phyloP scores from a whole-genome alignment of 2,113 vertebrate species.

The Scartelaos histophorus region DNA sequence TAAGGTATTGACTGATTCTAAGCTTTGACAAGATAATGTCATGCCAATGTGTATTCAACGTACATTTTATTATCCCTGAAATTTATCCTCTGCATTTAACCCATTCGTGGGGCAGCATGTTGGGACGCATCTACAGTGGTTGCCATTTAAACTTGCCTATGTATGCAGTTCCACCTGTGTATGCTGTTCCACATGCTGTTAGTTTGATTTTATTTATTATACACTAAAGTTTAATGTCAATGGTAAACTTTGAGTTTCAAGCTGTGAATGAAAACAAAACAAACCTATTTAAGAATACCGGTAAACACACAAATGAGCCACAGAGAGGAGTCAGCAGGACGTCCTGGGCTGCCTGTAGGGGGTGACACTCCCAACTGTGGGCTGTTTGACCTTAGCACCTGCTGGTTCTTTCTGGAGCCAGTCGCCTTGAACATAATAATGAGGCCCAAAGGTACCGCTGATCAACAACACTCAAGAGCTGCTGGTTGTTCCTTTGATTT shows the following conservation, averaged over 20 bases:
- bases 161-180: no score
- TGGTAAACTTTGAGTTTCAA: not conserved
- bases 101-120: no score
- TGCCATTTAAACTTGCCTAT: no score
- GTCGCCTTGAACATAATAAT: not conserved
- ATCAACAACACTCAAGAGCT: not conserved
- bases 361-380: not conserved
- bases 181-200: not conserved
- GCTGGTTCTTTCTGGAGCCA: not conserved
- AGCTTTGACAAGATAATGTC: no score
- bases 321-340: conserved; percentile 1
- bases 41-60: no score
- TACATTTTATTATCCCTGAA: no score
- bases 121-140: no score
- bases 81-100: no score
- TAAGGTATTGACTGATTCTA: no score
- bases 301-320: not conserved
- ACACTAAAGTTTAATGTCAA: not conserved
- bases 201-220: not conserved
- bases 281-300: not conserved
- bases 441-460: not conserved
- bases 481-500: not conserved
- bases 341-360: not conserved
- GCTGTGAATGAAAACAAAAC: not conserved
- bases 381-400: not conserved